phyloP scores from a whole-genome alignment of 1,140 invertebrate species.

The Aphis craccivora region DNA sequence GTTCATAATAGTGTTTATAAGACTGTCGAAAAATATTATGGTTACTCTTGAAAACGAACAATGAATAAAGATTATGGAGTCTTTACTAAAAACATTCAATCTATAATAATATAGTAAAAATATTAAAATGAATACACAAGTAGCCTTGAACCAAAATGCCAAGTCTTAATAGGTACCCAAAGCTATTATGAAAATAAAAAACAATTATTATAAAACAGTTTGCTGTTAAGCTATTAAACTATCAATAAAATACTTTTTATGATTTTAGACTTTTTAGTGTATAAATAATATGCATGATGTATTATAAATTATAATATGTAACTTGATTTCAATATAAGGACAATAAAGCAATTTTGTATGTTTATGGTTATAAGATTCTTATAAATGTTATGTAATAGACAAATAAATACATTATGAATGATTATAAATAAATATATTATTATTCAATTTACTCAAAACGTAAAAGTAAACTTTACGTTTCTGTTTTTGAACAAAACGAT shows the following conservation, averaged over 20 bases:
- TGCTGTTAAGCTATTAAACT: neutral
- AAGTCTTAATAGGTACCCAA: neutral
- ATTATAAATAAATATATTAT: too few relatives aligned
- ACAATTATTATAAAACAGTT: neutral
- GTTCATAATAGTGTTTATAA: neutral
- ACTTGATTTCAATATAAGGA: too few relatives aligned
- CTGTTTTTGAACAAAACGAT: too few relatives aligned
- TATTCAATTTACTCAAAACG: too few relatives aligned
- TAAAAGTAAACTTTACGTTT: too few relatives aligned
- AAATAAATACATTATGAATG: too few relatives aligned
- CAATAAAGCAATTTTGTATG: too few relatives aligned
- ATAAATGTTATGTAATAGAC: too few relatives aligned
- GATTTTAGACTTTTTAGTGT: neutral
- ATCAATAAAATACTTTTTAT: neutral
- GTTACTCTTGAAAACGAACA: neutral
- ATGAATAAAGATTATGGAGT: neutral
- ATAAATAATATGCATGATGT: neutral
- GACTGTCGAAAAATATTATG: neutral
- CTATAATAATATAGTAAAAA: neutral
- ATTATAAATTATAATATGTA: too few relatives aligned
- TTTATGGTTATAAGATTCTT: too few relatives aligned
- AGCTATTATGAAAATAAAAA: neutral
- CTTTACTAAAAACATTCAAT: neutral
- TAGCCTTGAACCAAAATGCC: neutral
- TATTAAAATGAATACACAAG: neutral